Evolutionary conservation across 1,140 invertebrate species (phyloP).

Genomic region (Drosophila varians): DNA sequence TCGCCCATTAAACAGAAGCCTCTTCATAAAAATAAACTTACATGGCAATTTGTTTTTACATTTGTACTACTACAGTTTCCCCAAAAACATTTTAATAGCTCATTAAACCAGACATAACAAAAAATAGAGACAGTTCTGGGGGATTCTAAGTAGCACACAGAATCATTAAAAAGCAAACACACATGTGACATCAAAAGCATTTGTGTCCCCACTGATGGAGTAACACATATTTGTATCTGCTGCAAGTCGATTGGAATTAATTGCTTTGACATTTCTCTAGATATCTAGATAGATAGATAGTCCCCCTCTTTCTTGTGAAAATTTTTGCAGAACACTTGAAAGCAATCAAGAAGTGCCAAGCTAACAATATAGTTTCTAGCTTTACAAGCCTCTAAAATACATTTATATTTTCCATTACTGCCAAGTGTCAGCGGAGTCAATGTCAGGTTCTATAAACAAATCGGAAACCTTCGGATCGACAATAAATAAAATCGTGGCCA

Average conservation of each 20-base stretch:
- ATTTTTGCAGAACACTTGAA: conserved; percentile 38
- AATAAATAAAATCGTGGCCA: conserved; percentile 47
- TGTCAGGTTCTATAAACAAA: conserved; percentile 34
- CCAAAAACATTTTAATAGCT: conserved; percentile 65
- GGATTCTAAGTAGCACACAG: conserved; percentile 62
- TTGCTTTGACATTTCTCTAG: conserved; percentile 57
- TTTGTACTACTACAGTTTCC: conserved; percentile 26
- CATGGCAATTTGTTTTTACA: conserved; percentile 17
- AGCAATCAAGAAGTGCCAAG: conserved; percentile 37
- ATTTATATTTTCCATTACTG: conserved; percentile 1
- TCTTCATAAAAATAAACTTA: conserved; percentile 10
- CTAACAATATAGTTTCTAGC: no score
- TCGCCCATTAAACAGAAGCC: conserved; percentile 30
- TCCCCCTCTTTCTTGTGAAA: neutral
- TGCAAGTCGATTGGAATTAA: conserved; percentile 61
- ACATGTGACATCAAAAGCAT: conserved; percentile 61
- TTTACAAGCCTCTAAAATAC: conserved; percentile 4
- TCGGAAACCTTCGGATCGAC: conserved; percentile 40
- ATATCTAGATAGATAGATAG: conserved; percentile 9
- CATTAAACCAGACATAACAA: conserved; percentile 47
- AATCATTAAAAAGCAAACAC: conserved; percentile 56
- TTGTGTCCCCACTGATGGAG: conserved; percentile 8
- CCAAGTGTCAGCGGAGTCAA: conserved; percentile 41
- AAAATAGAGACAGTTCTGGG: conserved; percentile 38
- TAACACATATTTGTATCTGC: conserved; percentile 37